Evolutionary conservation across 2,113 vertebrate species (phyloP), one percentile per base, ranked within the genome.

Genomic region (Dolichallabes microphthalmus): DNA sequence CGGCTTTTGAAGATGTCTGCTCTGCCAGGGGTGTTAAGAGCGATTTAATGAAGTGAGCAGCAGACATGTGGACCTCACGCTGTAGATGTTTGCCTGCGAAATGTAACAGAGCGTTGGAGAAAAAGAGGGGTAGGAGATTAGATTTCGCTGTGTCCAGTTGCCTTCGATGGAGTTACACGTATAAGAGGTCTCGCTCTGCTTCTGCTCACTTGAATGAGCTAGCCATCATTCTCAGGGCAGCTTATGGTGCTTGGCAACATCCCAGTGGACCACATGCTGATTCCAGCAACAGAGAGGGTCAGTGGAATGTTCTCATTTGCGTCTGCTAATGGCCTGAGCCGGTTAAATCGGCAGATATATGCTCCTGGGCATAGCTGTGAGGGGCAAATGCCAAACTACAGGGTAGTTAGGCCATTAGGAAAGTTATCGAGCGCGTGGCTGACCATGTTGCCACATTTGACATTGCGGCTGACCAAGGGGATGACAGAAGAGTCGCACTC

Each of bases 381-480:
- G 58, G 71, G 82, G 63, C 10, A 60, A 84, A 84, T 71, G 64
- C 60, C 77, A 77, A 22, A 82, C 58, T 45, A 25, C 52, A 12
- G 19, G 58, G 61, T 32, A 45, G 45, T 30, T 80, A 50, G 74
- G 50, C 20, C 39, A 58, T 85, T 69, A 73, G 6, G 20, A 53
- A 66, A 63, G 82, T 75, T 69, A 68, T 79, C 22, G 55, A 86
- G 30, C 19, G 5, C 35, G 27, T 52, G 78, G 57, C 85, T 75
- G 63, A 60, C 82, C 84, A 84, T 78, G 82, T 86, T 82, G 77
- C 57, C 25, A 25, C 64, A 22, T 84, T 86, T 86, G 88, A 87
- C 55, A 77, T 66, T 74, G 85, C n/a, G 30, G 75, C 85, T 45
- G 86, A 85, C 86, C 85, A 84, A 88, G 85, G 68, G 79, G 85